These are phyloP conservation scores for Cheilosia scutellata DNA, from an alignment of 2,888 invertebrate genomes.

Conservation along the genomic window DNA sequence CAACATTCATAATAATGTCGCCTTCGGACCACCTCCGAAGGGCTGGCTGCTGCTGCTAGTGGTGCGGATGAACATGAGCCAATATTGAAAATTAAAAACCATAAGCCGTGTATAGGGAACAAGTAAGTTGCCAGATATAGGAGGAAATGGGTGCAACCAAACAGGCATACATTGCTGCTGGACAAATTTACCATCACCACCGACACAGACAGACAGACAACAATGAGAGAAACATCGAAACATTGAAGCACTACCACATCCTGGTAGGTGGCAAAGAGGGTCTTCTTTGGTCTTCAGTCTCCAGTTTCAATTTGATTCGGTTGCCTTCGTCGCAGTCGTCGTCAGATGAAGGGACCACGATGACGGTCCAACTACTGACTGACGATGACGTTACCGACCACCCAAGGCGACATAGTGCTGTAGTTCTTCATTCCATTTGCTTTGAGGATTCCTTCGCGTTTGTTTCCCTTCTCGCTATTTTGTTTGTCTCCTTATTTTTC, in stretches of 20 bases:
- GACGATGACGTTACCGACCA: conserved; percentile 67
- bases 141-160: conserved; percentile 66
- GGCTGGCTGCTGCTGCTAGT: conserved; percentile 5
- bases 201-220: conserved; percentile 49
- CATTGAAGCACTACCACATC: conserved; percentile 63
- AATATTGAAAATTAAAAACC: conserved; percentile 67
- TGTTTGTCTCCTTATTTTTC: conserved; percentile 26
- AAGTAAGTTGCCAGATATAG: conserved; percentile 39
- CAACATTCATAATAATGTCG: conserved; percentile 47
- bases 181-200: conserved; percentile 55
- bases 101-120: conserved; percentile 41
- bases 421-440: conserved; percentile 68
- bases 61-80: conserved; percentile 23
- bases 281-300: conserved; percentile 52
- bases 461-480: conserved; percentile 5
- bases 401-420: conserved; percentile 48
- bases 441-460: conserved; percentile 34
- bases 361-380: conserved; percentile 55
- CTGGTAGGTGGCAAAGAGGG: conserved; percentile 70
- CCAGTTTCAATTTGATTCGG: conserved; percentile 71
- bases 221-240: conserved; percentile 64
- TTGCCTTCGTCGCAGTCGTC: conserved; percentile 31
- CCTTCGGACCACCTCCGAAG: conserved; percentile 35
- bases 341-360: conserved; percentile 45
- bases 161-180: conserved; percentile 55